Evolutionary conservation across 1,140 invertebrate species (phyloP), one percentile per base, ranked within the genome.

Genomic region (Diploscapter pachys): DNA sequence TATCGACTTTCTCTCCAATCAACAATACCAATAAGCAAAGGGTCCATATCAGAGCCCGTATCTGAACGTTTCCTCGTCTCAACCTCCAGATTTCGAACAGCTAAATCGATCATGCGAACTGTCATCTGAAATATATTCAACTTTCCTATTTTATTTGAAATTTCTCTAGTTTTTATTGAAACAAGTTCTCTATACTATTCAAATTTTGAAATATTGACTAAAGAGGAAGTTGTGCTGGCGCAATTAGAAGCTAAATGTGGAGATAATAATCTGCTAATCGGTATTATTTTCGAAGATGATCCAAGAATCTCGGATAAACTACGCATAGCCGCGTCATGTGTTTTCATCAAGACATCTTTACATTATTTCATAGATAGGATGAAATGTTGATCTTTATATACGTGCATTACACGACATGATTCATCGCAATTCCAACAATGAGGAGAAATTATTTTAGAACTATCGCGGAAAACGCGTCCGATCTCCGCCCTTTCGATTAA

Each of bases 51-150:
- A n/a, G 72, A 57, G 63, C 73, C 76, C 8, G 85, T 86, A 61
- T 84, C 83, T 4, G 82, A 80, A 52, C 83, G 75, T 65, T 84
- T 84, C 3, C 69, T 61, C 8, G 82, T 79, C 11, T 85, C 83
- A 2, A 68, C 54, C 56, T 85, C 83, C 9, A 85, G 71, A 64
- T 85, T 85, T 57, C 81, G 82, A 67, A 85, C 82, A 48, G 81
- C 80, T 3, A 69, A 57, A 61, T 85, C 83, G 61, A 85, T 72
- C 83, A 85, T 84, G 67, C 79, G 79, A 3, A 85, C 84, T 9
- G 81, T 83, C 8, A 84, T 56, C 59, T 80, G 75, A 67, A 72
- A 63, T 5, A 9, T 6, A 13, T n/a, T 31, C 13, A 11, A 56
- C 56, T 68, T 68, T 54, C n/a, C 5, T 8, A 68, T 56, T 54